phyloP scores from a whole-genome alignment of 2,113 vertebrate genomes.

The Anoplopoma fimbria region DNA sequence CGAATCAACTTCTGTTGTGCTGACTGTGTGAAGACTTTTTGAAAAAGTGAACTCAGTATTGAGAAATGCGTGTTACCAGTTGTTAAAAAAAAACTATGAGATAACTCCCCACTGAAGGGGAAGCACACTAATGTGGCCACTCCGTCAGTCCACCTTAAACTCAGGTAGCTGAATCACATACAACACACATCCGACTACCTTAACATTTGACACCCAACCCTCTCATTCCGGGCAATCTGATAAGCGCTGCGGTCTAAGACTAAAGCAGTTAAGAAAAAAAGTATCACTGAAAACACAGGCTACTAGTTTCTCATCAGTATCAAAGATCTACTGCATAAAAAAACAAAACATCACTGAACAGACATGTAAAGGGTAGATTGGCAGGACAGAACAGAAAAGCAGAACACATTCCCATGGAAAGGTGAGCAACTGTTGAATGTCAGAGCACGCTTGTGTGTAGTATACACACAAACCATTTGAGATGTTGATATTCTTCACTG shows the following conservation, averaged over 20 bases:
- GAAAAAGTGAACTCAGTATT: slow-evolving; percentile 7
- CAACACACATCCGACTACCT: slow-evolving; percentile 27
- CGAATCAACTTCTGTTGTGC: not conserved
- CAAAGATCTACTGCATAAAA: slow-evolving; percentile 16
- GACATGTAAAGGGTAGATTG: not conserved
- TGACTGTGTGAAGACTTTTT: not conserved
- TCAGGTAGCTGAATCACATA: slow-evolving; percentile 37
- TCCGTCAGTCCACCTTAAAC: slow-evolving; percentile 35
- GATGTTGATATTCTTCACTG: slow-evolving; percentile 48
- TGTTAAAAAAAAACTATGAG: not conserved
- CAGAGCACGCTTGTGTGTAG: slow-evolving; percentile 53
- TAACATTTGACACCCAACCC: slow-evolving; percentile 37
- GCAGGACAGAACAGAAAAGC: slow-evolving; percentile 14
- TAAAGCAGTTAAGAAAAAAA: slow-evolving; percentile 27
- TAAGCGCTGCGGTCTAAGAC: slow-evolving; percentile 67
- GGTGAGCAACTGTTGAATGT: slow-evolving; percentile 57
- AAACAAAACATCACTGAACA: not conserved
- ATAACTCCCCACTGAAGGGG: not conserved
- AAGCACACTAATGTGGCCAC: not conserved
- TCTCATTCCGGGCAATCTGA: slow-evolving; percentile 75
- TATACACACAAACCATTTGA: slow-evolving; percentile 62
- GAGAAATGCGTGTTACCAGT: not conserved
- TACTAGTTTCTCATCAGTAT: slow-evolving; percentile 9
- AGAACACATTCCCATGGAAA: slow-evolving; percentile 45
- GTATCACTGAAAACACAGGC: slow-evolving; percentile 18